Base-by-base conservation (phyloP, 2,113 vertebrate genomes). In the Todiramphus chloris region DNA sequence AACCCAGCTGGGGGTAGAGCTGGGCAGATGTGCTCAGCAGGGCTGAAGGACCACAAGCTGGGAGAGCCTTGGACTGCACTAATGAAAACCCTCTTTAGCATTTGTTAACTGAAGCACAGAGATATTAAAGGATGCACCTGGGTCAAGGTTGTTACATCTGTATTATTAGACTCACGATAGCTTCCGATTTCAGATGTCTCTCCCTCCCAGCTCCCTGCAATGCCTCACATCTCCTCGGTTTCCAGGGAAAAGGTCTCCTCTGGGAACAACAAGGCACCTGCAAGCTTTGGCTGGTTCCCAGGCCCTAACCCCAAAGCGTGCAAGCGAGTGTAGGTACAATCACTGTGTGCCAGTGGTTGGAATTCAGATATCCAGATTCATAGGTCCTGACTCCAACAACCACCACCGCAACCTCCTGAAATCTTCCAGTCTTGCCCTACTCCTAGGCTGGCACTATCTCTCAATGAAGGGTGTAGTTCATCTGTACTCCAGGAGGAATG, bases 11-110 rank as follows among this genome's bases (percentile, higher is more conserved):
- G 41, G 60, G 51, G 28, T 87, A 73, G 64, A 89, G 60, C 69
- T 64, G 77, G 72, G 87, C 91, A 94, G 89, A 92, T 89, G 77
- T 91, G 91, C 89, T 87, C 93, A 84, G 89, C 74, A 78, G 80
- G 79, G 33, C 51, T 1, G 2, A 48, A 6, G 60, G 70, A 60
- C 35, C 87, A 75, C 69, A 95, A 84, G 77, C 73, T 58, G 74
- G 69, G 80, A 87, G 30, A 84, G 43, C 18, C 66, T 79, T 75
- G 83, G 89, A 91, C 87, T 89, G 62, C 77, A 28, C 59, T 94
- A 95, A 87, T 89, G 93, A 95, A 87, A 96, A 91, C 21, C 4
- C 69, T 50, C 83, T 60, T 78, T 21, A 93, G 80, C 69, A 75
- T 76, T 92, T 89, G 60, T 75, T 87, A 87, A 70, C 83, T 51